Conservation (phyloP, 2,113 vertebrate species). For the Patagioenas fasciata region DNA sequence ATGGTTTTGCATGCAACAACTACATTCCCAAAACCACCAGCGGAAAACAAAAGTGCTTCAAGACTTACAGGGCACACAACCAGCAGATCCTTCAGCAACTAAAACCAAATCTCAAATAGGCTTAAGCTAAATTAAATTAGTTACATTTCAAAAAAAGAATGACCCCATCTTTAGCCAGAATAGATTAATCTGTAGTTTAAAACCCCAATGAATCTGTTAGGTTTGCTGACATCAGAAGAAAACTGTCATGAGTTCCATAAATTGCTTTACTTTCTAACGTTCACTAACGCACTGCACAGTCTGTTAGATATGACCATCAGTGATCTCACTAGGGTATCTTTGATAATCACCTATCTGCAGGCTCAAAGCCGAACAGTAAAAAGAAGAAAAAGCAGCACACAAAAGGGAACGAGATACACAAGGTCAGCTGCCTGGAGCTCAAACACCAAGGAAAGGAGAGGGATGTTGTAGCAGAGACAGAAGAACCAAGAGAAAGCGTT, state of each 20-base stretch:
- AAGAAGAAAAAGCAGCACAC: background rate
- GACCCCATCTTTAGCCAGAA: background rate
- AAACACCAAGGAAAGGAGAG: background rate
- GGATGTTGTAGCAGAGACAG: no score
- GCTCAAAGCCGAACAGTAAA: background rate
- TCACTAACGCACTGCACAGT: fast-evolving
- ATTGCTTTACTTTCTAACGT: background rate
- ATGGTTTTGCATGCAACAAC: background rate
- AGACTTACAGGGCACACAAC: background rate
- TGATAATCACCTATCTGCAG: background rate
- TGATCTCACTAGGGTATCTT: background rate
- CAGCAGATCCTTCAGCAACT: background rate
- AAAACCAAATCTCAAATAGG: background rate
- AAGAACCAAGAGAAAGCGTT: background rate
- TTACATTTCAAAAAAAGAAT: background rate
- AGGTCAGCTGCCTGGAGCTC: background rate
- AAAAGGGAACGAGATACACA: background rate
- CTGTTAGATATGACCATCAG: background rate
- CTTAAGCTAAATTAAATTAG: background rate
- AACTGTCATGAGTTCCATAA: background rate
- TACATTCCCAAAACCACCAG: background rate
- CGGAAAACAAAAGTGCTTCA: conserved; percentile 32
- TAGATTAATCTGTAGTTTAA: background rate
- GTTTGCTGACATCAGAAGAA: background rate
- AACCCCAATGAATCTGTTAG: background rate